These are phyloP conservation scores for Halisarca cf. caerulea DNA, from an alignment of 37 sponge, comb jelly and placozoan species.

Conservation along the genomic window DNA sequence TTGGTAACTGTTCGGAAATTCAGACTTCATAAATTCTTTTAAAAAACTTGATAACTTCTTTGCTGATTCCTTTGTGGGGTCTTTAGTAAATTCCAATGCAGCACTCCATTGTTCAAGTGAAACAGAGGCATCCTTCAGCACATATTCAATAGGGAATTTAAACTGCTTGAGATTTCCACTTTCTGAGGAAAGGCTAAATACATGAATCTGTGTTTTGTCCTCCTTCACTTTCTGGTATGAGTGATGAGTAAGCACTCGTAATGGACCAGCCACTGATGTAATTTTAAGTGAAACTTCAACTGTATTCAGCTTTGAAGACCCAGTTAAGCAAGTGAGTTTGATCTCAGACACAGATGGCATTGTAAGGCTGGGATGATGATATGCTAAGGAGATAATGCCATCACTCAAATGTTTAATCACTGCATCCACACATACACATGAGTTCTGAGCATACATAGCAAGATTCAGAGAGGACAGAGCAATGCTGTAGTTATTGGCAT, in stretches of 20 bases:
- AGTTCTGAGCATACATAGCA: conserved; percentile 14
- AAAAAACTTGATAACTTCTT: no score
- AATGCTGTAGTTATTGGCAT: background rate
- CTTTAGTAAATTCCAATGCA: no score
- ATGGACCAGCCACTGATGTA: background rate
- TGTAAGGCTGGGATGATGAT: background rate
- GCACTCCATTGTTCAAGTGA: no score
- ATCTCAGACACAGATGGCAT: background rate
- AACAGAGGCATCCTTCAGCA: no score
- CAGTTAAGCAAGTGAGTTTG: background rate
- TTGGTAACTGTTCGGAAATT: no score
- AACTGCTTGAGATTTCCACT: no score
- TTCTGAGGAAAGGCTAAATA: no score
- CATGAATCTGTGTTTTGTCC: no score
- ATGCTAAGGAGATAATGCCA: background rate
- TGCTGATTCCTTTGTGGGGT: no score
- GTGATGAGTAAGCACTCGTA: background rate
- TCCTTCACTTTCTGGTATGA: no score
- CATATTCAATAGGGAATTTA: no score
- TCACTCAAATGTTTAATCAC: background rate
- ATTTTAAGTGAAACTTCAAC: background rate
- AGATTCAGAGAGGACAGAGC: background rate
- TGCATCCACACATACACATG: conserved; percentile 9
- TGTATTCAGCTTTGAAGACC: background rate
- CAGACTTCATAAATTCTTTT: no score